phyloP scores from a whole-genome alignment of 2,113 vertebrate species.

The Psittacara wagleri region DNA sequence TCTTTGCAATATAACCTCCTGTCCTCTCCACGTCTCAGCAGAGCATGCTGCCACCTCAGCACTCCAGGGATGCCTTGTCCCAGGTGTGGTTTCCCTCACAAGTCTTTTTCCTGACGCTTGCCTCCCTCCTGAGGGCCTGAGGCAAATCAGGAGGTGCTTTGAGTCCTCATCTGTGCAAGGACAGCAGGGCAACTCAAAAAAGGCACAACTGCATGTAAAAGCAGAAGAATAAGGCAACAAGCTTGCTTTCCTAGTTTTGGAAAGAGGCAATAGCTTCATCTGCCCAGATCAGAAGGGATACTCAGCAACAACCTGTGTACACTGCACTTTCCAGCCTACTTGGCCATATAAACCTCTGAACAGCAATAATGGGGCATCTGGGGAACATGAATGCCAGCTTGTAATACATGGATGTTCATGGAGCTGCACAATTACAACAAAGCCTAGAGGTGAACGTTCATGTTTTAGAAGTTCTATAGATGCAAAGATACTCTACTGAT shows the following conservation, averaged over 20 bases:
- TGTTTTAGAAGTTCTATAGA: not conserved
- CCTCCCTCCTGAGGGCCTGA: not conserved
- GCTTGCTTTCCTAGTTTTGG: not conserved
- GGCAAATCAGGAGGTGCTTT: not conserved
- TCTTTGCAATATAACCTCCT: not conserved
- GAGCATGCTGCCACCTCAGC: not conserved
- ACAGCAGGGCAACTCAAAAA: not conserved
- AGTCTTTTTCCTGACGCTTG: not conserved
- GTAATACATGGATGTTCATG: not conserved
- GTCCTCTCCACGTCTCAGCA: not conserved
- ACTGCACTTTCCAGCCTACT: not conserved
- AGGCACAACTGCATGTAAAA: not conserved
- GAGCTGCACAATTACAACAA: not conserved
- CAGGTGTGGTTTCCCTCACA: not conserved
- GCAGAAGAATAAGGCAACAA: not conserved
- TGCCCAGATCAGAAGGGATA: not conserved
- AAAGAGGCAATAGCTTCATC: not conserved
- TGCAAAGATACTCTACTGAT: not conserved
- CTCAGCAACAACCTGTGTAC: not conserved
- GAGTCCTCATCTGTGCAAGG: not conserved
- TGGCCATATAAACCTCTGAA: not conserved
- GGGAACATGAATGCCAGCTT: not conserved
- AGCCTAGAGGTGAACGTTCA: not conserved
- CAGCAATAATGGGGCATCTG: not conserved
- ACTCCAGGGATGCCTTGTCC: not conserved